Evolutionary conservation across 2,797 vertebrate species (phyloP).

Genomic region (Sphenodon punctatus): DNA sequence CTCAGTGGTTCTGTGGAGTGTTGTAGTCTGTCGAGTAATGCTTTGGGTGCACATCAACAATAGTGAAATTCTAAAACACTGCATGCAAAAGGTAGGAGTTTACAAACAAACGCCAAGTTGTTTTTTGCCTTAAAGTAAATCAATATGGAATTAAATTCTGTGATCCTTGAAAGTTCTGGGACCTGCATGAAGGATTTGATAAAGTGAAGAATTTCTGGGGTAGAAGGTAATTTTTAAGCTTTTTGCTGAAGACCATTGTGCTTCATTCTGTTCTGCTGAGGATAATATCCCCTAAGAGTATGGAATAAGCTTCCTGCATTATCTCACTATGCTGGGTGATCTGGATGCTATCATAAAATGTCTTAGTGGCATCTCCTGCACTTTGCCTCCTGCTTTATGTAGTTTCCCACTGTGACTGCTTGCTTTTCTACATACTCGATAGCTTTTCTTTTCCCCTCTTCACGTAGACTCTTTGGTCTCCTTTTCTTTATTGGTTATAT

Average conservation of each 20-base stretch:
- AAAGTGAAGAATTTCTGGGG: neutral
- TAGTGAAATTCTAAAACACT: neutral
- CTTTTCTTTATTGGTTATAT: constrained; percentile 25
- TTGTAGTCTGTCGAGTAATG: neutral
- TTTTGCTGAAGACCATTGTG: neutral
- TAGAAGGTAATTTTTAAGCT: neutral
- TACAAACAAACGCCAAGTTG: neutral
- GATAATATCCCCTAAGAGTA: too few species aligned
- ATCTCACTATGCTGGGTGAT: neutral
- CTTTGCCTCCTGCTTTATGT: neutral
- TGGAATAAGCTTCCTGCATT: neutral
- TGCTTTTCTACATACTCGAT: constrained; percentile 20
- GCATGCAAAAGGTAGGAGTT: neutral
- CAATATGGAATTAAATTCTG: neutral
- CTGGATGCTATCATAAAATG: too few species aligned
- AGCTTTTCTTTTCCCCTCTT: constrained; percentile 15
- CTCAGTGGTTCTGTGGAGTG: neutral
- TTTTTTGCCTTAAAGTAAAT: too few species aligned
- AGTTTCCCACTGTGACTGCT: constrained; percentile 29
- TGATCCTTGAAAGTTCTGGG: too few species aligned
- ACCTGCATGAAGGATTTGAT: neutral
- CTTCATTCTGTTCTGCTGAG: too few species aligned
- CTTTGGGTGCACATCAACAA: neutral
- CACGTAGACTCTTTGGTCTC: constrained; percentile 11
- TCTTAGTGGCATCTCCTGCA: constrained; percentile 1